A percentile compares a stretch with the other conserved stretches of the same genome.
Conservation (phyloP, 1,140 invertebrate genomes). For the Drosophila nigromelanica region DNA sequence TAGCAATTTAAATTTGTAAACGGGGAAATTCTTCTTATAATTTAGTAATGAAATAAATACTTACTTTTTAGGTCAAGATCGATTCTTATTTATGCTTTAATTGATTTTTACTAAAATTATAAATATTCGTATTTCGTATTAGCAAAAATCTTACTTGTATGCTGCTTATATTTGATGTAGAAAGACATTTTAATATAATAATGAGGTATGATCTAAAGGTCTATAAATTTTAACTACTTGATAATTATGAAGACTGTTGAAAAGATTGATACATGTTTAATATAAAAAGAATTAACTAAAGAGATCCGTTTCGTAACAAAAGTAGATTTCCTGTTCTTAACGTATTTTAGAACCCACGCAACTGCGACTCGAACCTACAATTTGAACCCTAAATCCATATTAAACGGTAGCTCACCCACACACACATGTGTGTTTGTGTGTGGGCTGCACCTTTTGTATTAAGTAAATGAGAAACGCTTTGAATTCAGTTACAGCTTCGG, state of each 20-base stretch:
- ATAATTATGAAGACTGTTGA: slow-evolving; percentile 15
- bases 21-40: too few species aligned
- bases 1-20: too few species aligned
- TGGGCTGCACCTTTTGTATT: slow-evolving; percentile 43
- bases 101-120: too few species aligned
- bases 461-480: slow-evolving; percentile 47
- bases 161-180: too few species aligned
- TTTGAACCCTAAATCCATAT: slow-evolving; percentile 20
- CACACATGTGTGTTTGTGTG: slow-evolving; percentile 2
- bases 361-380: neutral
- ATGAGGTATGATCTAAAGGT: too few species aligned
- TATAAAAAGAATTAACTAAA: neutral
- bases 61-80: too few species aligned
- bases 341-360: slow-evolving; percentile 8
- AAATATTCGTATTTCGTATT: too few species aligned
- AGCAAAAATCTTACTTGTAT: too few species aligned
- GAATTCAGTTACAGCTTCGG: slow-evolving; percentile 45
- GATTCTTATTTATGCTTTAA: too few species aligned
- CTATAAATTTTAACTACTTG: neutral
- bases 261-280: slow-evolving; percentile 34
- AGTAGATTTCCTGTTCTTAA: slow-evolving; percentile 23
- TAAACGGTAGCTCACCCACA: slow-evolving; percentile 39
- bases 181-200: too few species aligned
- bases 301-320: neutral
- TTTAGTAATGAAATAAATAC: too few species aligned